Evolutionary conservation across 2,797 vertebrate genomes (phyloP).

Genomic region (Pseudochirops cupreus): DNA sequence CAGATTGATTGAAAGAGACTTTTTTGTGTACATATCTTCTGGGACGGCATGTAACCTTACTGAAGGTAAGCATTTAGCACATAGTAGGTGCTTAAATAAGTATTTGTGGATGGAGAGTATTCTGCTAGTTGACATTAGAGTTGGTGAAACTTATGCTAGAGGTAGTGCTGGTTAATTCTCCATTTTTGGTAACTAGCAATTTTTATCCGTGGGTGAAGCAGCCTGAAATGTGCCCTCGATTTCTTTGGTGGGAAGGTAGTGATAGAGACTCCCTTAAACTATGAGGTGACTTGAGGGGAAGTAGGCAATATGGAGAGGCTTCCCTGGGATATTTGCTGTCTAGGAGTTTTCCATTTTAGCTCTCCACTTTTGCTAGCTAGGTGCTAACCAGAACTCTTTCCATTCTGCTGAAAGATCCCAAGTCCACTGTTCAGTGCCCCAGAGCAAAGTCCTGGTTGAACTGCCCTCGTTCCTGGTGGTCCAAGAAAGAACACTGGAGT

Average conservation of each 20-base stretch:
- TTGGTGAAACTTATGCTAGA: background rate
- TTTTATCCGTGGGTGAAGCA: background rate
- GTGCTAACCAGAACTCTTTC: background rate
- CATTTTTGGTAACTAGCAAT: slow-evolving; percentile 30
- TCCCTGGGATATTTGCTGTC: background rate
- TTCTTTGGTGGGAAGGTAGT: background rate
- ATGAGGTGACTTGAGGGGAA: background rate
- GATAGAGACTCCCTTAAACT: background rate
- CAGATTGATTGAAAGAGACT: background rate
- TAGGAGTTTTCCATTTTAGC: background rate
- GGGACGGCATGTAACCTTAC: background rate
- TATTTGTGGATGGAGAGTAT: background rate
- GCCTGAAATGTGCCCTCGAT: background rate
- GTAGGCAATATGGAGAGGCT: background rate
- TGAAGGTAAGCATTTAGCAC: background rate
- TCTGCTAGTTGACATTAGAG: background rate
- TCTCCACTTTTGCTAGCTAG: background rate
- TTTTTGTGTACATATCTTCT: background rate
- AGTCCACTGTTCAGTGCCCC: background rate
- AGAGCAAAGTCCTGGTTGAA: background rate
- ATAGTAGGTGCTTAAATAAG: background rate
- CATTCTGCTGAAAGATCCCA: background rate
- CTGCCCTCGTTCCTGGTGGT: background rate
- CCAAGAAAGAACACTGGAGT: background rate
- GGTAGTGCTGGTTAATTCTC: background rate